These are phyloP conservation scores for Drosophila hamatofila DNA, from an alignment of 2,888 invertebrate genomes.

Conservation along the genomic window DNA sequence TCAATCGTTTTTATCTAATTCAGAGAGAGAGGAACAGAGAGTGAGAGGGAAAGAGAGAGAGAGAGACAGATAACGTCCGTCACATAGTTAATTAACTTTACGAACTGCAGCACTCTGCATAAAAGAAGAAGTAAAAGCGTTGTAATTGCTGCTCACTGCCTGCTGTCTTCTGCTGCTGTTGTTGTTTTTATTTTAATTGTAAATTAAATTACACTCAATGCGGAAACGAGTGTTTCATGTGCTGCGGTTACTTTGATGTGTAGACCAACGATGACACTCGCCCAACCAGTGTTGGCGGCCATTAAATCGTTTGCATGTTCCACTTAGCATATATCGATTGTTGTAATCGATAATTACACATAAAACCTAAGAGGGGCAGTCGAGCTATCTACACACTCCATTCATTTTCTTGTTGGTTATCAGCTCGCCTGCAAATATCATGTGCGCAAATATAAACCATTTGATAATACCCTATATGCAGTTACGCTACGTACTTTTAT, in stretches of 20 bases:
- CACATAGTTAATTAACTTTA: slow-evolving; percentile 74
- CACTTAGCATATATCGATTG: slow-evolving; percentile 23
- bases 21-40: slow-evolving; percentile 14
- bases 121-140: slow-evolving; percentile 40
- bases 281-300: slow-evolving; percentile 13
- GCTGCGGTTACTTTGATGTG: slow-evolving; percentile 48
- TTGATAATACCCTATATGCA: not conserved
- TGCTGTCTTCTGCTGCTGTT: slow-evolving; percentile 1
- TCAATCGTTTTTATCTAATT: slow-evolving; percentile 60
- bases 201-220: slow-evolving; percentile 68
- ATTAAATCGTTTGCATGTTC: slow-evolving; percentile 1
- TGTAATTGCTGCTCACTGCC: slow-evolving; percentile 39
- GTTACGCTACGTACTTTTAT: not conserved
- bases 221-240: slow-evolving; percentile 57
- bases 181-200: slow-evolving; percentile 65
- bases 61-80: slow-evolving; percentile 2
- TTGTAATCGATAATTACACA: slow-evolving; percentile 31
- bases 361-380: slow-evolving; percentile 11
- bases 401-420: slow-evolving; percentile 21
- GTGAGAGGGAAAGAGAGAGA: not conserved
- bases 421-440: slow-evolving; percentile 38
- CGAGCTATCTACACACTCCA: slow-evolving; percentile 13
- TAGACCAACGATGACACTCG: slow-evolving; percentile 35
- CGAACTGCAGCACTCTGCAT: slow-evolving; percentile 54
- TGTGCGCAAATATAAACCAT: not conserved